Evolutionary conservation across 2,113 vertebrate genomes (phyloP), one percentile per base, ranked within the genome.

Genomic region (Ceyx margarethae): DNA sequence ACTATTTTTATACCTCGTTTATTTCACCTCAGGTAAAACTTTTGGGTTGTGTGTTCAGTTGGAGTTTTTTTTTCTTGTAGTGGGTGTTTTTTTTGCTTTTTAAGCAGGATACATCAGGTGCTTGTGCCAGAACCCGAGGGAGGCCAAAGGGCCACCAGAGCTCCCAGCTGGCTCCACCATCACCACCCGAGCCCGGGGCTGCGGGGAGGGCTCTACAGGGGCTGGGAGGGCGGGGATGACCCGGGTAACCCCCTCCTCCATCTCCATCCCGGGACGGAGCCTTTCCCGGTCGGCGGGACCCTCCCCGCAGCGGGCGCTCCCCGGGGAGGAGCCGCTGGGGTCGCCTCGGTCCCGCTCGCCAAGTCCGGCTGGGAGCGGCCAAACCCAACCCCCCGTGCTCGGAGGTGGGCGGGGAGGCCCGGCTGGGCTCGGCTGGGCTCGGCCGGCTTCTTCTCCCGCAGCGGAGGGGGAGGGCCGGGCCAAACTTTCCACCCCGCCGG

Each of bases 401-500:
- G 62, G 68, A 37, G 88, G 93, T 93, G 91, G 94, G 81, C 91
- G 89, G 94, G 74, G 82, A 92, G 87, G 91, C 33, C 51, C 57
- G 71, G 53, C 42, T 37, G 37, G 37, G 37, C 37, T 37, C 37
- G 37, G 37, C 10, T 37, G 37, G 37, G 37, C 37, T 37, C 26
- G 77, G 85, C 37, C 77, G 37, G 77, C 81, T 22, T 69, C 73
- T 64, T 75, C 73, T 85, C 31, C 60, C 43, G 84, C 77, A 6
- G 57, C 57, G 58, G 85, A 93, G 89, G 68, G 7, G 43, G 85
- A 82, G 77, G 68, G 79, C 94, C 94, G 77, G 61, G 73, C 46
- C 37, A 78, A 95, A 94, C 84, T 95, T 94, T 92, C 16, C 68
- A 62, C 50, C 56, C 26, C 73, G 29, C 48, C 45, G 79, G 85